A percentile compares a stretch with the other conserved stretches of the same genome.
phyloP scores from a whole-genome alignment of 2,113 vertebrate genomes.

The Physeter macrocephalus region DNA sequence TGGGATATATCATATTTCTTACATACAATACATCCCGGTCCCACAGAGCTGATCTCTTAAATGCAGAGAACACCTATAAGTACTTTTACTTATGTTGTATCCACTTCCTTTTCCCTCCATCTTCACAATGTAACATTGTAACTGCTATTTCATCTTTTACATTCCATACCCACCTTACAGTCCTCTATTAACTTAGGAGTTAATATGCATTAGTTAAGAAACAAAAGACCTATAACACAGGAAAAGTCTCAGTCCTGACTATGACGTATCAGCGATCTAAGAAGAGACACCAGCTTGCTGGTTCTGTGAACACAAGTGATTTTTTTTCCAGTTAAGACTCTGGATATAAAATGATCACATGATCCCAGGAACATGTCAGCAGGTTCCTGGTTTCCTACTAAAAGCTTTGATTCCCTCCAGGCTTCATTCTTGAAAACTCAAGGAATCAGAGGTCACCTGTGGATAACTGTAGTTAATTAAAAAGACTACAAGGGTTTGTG shows the following conservation, averaged over 20 bases:
- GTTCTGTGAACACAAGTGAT: not conserved
- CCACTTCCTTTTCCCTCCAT: not conserved
- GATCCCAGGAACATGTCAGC: not conserved
- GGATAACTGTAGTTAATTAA: not conserved
- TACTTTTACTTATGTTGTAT: not conserved
- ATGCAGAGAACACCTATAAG: not conserved
- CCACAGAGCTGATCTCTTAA: not conserved
- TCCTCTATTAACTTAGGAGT: not conserved
- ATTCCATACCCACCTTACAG: too few relatives aligned
- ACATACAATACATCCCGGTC: not conserved
- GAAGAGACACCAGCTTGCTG: not conserved
- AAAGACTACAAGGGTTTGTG: not conserved
- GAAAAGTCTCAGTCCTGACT: not conserved
- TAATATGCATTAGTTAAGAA: not conserved
- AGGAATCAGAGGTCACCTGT: not conserved
- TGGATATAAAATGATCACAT: not conserved
- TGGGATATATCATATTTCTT: not conserved
- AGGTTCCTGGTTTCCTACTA: not conserved
- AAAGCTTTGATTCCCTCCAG: conserved; percentile 18
- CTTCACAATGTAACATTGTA: not conserved
- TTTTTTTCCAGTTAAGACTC: not conserved
- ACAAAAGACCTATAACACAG: not conserved
- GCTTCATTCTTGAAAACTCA: not conserved
- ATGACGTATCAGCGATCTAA: not conserved
- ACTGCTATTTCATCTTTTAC: not conserved